Evolutionary conservation across 2,797 vertebrate species (phyloP), one percentile per base, ranked within the genome.

Genomic region (Tokudaia muenninki): DNA sequence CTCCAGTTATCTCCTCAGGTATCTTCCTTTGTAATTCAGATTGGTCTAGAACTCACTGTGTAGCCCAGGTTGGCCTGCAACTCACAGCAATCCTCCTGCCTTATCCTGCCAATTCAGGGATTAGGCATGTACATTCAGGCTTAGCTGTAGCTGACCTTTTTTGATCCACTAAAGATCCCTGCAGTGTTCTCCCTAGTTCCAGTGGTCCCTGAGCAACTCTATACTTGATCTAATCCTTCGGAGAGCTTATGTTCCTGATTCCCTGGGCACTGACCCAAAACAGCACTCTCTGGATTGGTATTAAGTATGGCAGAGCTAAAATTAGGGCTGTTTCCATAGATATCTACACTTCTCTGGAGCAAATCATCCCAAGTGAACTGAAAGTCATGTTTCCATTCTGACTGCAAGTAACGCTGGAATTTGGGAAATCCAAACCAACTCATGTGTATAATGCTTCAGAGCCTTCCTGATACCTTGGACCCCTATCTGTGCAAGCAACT

Each of bases 281-380:
- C 92, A 65, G 94, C 86, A 95, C 84, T 96, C 52, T 88, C 79
- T 0, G 6, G 78, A 61, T 86, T 96, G 78, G 94, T 94, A 96
- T 91, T 61, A 94, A 97, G 95, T 83, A 65, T 59, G 72, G 74
- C 90, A 65, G 82, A 70, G 93, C 96, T 98, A 98, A 98, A 97
- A 98, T 97, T 97, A 98, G 96, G 92, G 80, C 81, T 93, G 93
- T 96, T 97, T 96, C 97, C 96, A 97, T 78, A 97, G 94, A 97
- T 97, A 97, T 97, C 83, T 65, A 96, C 87, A 88, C 26, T 80
- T 95, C 93, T 96, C 70, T 26, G 91, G 19, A 89, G 80, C 94
- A 96, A 97, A 95, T 96, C 84, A 95, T 97, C 91, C 77, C 86
- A 92, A 94, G 52, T 84, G 29, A 72, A 50, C 87, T 79, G 63